A percentile compares a stretch with the other conserved stretches of the same genome.
Conservation (phyloP, 2,797 vertebrate species). For the Urocyon cinereoargenteus region DNA sequence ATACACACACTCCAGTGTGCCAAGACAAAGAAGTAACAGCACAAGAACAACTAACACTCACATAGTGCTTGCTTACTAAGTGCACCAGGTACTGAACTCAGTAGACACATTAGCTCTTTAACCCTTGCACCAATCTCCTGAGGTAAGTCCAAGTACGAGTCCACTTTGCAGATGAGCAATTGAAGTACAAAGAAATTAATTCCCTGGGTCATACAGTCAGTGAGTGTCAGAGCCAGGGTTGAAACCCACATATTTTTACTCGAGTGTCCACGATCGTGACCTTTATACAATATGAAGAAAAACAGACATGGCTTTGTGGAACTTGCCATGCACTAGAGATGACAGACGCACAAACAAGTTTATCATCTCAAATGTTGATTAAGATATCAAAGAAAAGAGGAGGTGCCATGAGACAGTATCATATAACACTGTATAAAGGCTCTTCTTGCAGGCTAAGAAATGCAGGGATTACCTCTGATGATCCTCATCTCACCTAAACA, state of each 20-base stretch:
- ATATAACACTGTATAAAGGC: not conserved
- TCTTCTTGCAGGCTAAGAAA: not conserved
- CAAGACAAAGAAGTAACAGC: not conserved
- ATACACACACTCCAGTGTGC: not conserved
- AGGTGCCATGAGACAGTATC: not conserved
- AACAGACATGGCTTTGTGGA: not conserved
- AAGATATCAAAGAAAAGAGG: slow-evolving; percentile 2
- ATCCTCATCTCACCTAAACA: not conserved
- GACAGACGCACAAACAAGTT: not conserved
- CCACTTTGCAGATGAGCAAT: not conserved
- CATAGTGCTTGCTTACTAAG: not conserved
- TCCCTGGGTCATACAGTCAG: not conserved
- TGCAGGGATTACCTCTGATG: not conserved
- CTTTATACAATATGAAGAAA: not conserved
- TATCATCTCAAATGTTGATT: slow-evolving; percentile 19
- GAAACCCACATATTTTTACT: not conserved
- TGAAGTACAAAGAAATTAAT: not conserved
- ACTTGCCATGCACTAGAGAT: not conserved
- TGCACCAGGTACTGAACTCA: not conserved
- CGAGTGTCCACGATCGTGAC: not conserved
- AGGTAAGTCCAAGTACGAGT: not conserved
- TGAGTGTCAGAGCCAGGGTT: not conserved
- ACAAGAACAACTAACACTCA: not conserved
- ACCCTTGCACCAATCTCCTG: not conserved
- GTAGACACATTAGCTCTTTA: not conserved